Evolutionary conservation across 1,140 invertebrate species (phyloP).

Genomic region (Carcinoscorpius rotundicauda): DNA sequence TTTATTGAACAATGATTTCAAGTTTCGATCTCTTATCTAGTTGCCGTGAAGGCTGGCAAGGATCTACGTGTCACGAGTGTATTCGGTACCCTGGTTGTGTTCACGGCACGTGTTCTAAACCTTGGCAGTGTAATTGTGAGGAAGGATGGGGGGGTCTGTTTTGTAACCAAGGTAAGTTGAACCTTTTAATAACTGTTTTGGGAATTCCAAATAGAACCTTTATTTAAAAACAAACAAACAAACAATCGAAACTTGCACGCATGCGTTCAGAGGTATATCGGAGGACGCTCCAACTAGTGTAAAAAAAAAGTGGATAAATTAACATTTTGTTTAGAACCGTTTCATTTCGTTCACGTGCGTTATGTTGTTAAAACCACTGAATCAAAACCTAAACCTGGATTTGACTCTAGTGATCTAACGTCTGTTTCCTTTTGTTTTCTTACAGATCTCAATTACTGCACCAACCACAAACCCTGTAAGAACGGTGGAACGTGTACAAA

Average conservation of each 20-base stretch:
- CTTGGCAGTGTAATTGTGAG: constrained; percentile 44
- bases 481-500: constrained; percentile 93
- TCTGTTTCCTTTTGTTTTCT: background rate
- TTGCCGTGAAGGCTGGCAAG: constrained; percentile 40
- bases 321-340: too few species aligned
- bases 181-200: too few species aligned
- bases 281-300: too few species aligned
- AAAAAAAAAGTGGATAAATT: too few species aligned
- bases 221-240: too few species aligned
- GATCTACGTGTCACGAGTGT: constrained; percentile 39
- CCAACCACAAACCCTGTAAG: constrained; percentile 84
- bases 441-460: constrained; percentile 93
- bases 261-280: too few species aligned
- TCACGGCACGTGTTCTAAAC: constrained; percentile 40
- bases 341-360: too few species aligned
- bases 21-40: constrained; percentile 16
- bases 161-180: constrained; percentile 35
- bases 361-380: too few species aligned
- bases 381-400: too few species aligned
- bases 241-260: too few species aligned
- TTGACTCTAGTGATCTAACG: too few species aligned
- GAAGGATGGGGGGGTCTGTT: constrained; percentile 79
- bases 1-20: background rate
- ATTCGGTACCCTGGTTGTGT: constrained; percentile 41
- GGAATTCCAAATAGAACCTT: too few species aligned